These are phyloP conservation scores for Taphrorychus bicolor DNA, from an alignment of 2,888 invertebrate genomes.

Conservation along the genomic window DNA sequence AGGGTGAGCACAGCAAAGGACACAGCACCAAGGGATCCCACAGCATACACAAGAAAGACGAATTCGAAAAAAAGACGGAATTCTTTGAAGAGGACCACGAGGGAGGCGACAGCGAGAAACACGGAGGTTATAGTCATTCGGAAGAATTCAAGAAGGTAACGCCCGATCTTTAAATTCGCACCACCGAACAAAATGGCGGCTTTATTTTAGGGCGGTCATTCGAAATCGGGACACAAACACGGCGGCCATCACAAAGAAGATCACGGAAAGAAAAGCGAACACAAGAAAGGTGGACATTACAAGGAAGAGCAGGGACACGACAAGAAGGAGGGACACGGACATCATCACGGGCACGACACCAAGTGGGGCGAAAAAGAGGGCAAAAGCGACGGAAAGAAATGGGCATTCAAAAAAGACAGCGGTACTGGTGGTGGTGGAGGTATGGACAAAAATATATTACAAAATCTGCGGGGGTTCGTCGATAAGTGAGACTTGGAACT, in stretches of 20 bases:
- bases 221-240: constrained; percentile 64
- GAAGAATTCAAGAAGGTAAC: constrained; percentile 61
- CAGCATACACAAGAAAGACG: constrained; percentile 77
- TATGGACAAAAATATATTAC: constrained; percentile 46
- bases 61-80: constrained; percentile 76
- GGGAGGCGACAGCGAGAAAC: constrained; percentile 70
- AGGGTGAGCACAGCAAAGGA: constrained; percentile 74
- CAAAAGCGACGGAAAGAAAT: constrained; percentile 64
- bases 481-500: no score
- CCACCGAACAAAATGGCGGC: neutral
- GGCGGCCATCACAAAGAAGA: constrained; percentile 62
- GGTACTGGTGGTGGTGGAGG: constrained; percentile 35
- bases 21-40: constrained; percentile 79
- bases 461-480: no score
- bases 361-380: constrained; percentile 61
- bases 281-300: constrained; percentile 65
- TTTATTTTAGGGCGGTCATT: constrained; percentile 64
- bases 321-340: constrained; percentile 64
- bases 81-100: constrained; percentile 79
- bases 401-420: constrained; percentile 55
- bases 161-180: neutral
- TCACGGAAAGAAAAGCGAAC: constrained; percentile 66
- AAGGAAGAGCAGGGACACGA: constrained; percentile 68
- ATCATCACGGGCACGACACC: constrained; percentile 62
- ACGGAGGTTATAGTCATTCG: constrained; percentile 68